Base-by-base conservation (phyloP, 2,797 vertebrate genomes). In the Chelmon rostratus region DNA sequence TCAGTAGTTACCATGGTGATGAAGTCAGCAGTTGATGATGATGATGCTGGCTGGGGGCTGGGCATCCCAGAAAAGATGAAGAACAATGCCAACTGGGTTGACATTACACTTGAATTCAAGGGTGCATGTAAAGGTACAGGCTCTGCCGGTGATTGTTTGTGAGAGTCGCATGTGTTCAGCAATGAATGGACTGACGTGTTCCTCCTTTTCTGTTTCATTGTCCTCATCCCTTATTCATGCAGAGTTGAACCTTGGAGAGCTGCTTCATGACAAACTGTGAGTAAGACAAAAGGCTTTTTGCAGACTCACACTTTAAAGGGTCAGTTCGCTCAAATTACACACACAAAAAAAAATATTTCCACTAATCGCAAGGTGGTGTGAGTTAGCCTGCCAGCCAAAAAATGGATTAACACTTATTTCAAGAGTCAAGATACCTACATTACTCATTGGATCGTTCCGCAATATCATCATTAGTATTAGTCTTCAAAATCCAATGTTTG, bases 241-340 rank as follows among this genome's bases (percentile, higher is more conserved):
- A 99, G 98, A 99, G 89, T 90, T 99, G 86, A 98, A 97, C 89
- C 95, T 99, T 82, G 98, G 98, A 88, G 98, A 99, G 90, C 89
- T 99, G 82, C 98, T 99, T 93, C 98, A 99, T 94, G 98, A 99
- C 93, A 99, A 99, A 89, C 94, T 99, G 98, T 99, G 92, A 98
- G 98, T 97, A 95, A 82, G 7, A 57, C 31, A 50, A 73, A 73
- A 28, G 49, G 6, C 1, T 63, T 69, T 50, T 68, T 78, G n/a
- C 64, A 56, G 1, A 50, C 38, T 84, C 15, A 50, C 5, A 25
- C 13, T 67, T 63, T 37, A 62, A 75, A 73, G 38, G 15, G 7
- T 28, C 6, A 28, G 8, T 67, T 68, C 0, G 0, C 42, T 69
- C 7, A 73, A 19, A 15, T 54, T 13, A 59, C 23, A n/a, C 0